Evolutionary conservation across 2,888 invertebrate genomes (phyloP).

Genomic region (Coleophora flavipennella): DNA sequence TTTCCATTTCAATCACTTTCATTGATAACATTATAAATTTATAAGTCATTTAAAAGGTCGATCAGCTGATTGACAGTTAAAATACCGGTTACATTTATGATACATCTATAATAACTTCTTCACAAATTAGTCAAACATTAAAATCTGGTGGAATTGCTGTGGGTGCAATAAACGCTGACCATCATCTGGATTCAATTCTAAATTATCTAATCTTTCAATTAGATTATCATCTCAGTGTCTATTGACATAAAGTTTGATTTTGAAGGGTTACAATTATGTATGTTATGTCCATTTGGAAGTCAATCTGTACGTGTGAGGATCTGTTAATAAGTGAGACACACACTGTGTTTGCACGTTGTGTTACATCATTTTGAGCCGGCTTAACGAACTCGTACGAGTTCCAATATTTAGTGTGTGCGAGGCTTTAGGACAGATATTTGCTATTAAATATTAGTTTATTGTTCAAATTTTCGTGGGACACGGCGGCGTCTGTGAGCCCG

Average conservation of each 20-base stretch:
- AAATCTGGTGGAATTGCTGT: conserved; percentile 56
- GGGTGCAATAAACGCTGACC: conserved; percentile 66
- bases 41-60: conserved; percentile 12
- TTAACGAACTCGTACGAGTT: conserved; percentile 50
- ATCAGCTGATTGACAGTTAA: conserved; percentile 48
- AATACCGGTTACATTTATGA: conserved; percentile 44
- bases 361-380: conserved; percentile 64
- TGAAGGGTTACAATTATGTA: not conserved
- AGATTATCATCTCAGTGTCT: conserved; percentile 17
- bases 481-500: conserved; percentile 42
- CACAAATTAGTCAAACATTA: conserved; percentile 71
- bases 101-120: conserved; percentile 47
- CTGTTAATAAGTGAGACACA: conserved; percentile 65
- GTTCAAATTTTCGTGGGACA: conserved; percentile 48
- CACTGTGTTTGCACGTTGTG: conserved; percentile 54
- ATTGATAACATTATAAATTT: no score
- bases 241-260: conserved; percentile 18
- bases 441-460: conserved; percentile 61
- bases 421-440: conserved; percentile 61
- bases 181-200: conserved; percentile 53
- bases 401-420: conserved; percentile 64
- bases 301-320: conserved; percentile 34
- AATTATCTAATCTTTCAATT: conserved; percentile 7
- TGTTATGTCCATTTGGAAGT: conserved; percentile 18
- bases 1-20: conserved; percentile 10